Evolutionary conservation across 2,888 invertebrate genomes (phyloP).

Genomic region (Cybosia mesomella): DNA sequence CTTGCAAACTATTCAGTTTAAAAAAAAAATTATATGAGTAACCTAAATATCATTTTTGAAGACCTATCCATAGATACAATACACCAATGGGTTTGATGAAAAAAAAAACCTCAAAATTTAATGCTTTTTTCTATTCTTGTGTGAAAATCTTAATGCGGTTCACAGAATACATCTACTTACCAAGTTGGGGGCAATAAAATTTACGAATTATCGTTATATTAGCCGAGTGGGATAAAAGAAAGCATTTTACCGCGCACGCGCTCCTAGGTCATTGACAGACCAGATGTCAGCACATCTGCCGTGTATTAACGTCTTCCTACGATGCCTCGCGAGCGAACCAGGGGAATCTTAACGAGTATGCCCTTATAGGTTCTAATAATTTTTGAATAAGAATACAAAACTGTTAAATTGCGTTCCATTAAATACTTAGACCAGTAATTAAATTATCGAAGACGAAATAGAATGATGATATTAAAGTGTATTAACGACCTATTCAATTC

Average conservation of each 20-base stretch:
- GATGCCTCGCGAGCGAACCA: not conserved
- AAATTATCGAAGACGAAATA: not conserved
- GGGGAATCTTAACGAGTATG: conserved; percentile 22
- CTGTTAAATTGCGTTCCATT: not conserved
- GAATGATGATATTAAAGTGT: no score
- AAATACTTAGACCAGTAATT: not conserved
- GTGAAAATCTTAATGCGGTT: no score
- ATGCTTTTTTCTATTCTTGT: no score
- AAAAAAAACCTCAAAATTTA: no score
- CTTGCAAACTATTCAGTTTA: no score
- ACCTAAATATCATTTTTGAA: no score
- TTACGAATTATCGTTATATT: conserved; percentile 8
- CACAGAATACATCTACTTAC: no score
- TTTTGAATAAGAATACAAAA: conserved; percentile 3
- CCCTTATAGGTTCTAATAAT: conserved; percentile 21
- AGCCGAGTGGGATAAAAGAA: conserved; percentile 34
- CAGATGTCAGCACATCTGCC: conserved; percentile 67
- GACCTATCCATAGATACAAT: no score
- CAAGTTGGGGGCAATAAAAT: no score
- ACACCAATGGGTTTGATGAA: no score
- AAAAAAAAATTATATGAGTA: no score
- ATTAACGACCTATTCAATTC: no score
- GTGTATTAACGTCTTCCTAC: conserved; percentile 44
- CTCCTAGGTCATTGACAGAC: conserved; percentile 54
- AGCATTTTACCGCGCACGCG: conserved; percentile 35